Evolutionary conservation across 2,797 vertebrate species (phyloP).

Genomic region (Rhinophrynus dorsalis): DNA sequence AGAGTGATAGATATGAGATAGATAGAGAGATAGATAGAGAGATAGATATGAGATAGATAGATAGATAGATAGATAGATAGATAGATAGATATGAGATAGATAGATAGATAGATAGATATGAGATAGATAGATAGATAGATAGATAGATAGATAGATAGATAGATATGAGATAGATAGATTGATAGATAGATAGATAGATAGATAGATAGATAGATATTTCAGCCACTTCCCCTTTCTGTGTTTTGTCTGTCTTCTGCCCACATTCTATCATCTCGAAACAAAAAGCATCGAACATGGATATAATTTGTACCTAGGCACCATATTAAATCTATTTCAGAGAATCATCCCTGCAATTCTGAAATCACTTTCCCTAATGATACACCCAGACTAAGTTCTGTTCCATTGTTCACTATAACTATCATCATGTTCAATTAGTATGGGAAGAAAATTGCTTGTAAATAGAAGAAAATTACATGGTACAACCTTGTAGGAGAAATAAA

Average conservation of each 20-base stretch:
- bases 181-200: too few relatives aligned
- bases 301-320: constrained; percentile 39
- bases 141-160: too few relatives aligned
- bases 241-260: neutral
- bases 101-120: too few relatives aligned
- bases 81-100: too few relatives aligned
- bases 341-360: constrained; percentile 44
- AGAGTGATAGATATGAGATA: too few relatives aligned
- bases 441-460: constrained; percentile 46
- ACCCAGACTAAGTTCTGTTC: constrained; percentile 16
- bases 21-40: too few relatives aligned
- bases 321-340: constrained; percentile 44
- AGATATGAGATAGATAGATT: too few relatives aligned
- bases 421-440: constrained; percentile 49
- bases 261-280: constrained; percentile 17
- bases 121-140: too few relatives aligned
- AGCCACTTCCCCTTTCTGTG: too few relatives aligned
- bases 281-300: constrained; percentile 33
- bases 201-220: too few relatives aligned
- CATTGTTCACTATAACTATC: constrained; percentile 42
- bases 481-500: constrained; percentile 10
- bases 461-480: constrained; percentile 44
- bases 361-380: constrained; percentile 48
- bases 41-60: too few relatives aligned
- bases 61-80: too few relatives aligned